Base-by-base conservation (phyloP, 2,797 vertebrate genomes). In the Euphonia xanthogaster region DNA sequence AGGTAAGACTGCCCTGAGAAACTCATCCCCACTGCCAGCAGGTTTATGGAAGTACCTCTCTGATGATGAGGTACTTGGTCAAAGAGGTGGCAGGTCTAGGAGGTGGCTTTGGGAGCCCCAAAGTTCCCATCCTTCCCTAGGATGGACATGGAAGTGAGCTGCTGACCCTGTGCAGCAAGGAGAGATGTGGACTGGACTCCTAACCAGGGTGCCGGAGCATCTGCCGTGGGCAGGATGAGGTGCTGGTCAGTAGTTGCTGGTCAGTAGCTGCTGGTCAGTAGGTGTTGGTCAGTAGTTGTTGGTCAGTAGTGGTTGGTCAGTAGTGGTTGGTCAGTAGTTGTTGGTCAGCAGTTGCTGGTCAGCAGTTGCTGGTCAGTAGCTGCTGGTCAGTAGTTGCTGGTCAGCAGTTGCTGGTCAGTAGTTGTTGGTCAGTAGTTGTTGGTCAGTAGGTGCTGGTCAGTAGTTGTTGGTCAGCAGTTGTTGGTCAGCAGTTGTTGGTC, bases 141-240 rank as follows among this genome's bases (percentile, higher is more conserved):
- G 33, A 50, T 3, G 18, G 66, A 48, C 39, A 31, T 6, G 19
- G 20, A n/a, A 55, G 33, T 0, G 6, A 85, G 25, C 42, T 55
- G 33, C 60, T 93, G 33, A 19, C 12, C 19, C 1, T 6, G 31
- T 6, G 16, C 42, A 76, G 24, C 31, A n/a, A 48, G 40, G 15
- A 22, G 67, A 2, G 9, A 7, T 30, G 15, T 16, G 9, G 24
- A 8, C 55, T 39, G 25, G 40, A 35, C 71, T 58, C 44, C 10
- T 7, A 70, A 31, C 25, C 0, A 0, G 0, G 1, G 39, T 54
- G 45, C 27, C 0, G 0, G 31, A 35, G 58, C 20, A 4, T 42
- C 57, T 13, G 14, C 73, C 18, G 11, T 6, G 37, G 23, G 37
- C 33, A 55, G 45, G n/a, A 10, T 0, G 5, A 77, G 50, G 19